Evolutionary conservation across 2,888 invertebrate genomes (phyloP), one percentile per base, ranked within the genome.

Genomic region (Liopterus haemorrhoidalis): DNA sequence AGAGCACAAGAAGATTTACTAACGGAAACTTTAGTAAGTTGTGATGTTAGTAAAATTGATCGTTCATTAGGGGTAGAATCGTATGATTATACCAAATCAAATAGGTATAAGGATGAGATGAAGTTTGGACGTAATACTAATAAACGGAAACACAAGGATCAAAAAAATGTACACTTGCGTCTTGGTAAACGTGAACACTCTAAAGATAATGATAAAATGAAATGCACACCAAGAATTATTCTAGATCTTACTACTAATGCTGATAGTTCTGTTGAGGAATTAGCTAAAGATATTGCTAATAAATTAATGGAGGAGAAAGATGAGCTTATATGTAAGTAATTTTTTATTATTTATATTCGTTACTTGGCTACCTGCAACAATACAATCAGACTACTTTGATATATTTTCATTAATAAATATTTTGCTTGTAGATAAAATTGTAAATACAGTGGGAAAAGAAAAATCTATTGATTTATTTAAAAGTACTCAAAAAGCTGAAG

Each of bases 401-500:
- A 27, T 18, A 39, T 36, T 32, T 42, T 32, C 16, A 6, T 12
- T 24, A 25, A 39, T 1, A 18, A 11, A 18, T 16, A 37, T 14
- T 38, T 52, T 33, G 52, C 52, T 75, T 71, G 25, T 65, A 87
- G 86, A 72, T 52, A 78, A 78, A 56, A 78, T 86, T 53, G 79
- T 90, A 14, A 72, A 79, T 57, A 73, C 78, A 18, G 64, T 86
- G 53, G 91, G 91, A 21, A 79, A 78, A 53, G 76, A 78, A 51
- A 79, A 83, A 60, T 81, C 87, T 4, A 74, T 89, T 49, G 76
- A 82, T 55, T 69, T 90, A 39, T 87, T 82, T 59, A 77, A 81
- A 58, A 80, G 85, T 68, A 89, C 89, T n/a, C 83, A 84, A 63
- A 76, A 79, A 57, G 76, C 89, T 41, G 91, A 92, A 69, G 79